Conservation (phyloP, 2,797 vertebrate genomes). For the Smutsia gigantea region DNA sequence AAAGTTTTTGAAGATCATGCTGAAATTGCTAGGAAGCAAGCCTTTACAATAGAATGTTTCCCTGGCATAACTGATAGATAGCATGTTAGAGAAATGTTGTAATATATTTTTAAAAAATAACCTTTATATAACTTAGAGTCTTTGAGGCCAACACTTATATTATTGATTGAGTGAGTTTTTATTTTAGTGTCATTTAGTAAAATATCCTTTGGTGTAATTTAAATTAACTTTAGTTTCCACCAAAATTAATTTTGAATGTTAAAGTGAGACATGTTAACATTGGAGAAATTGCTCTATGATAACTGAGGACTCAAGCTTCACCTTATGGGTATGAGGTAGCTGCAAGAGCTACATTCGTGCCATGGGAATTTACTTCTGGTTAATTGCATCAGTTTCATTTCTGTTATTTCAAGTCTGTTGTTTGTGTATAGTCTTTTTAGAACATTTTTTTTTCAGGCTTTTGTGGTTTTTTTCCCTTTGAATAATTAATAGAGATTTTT, state of each 20-base stretch:
- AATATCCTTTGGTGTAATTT: slow-evolving; percentile 44
- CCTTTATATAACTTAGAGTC: not conserved
- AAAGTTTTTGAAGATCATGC: slow-evolving; percentile 26
- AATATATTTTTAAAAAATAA: slow-evolving; percentile 23
- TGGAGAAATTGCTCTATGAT: not conserved
- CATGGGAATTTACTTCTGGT: slow-evolving; percentile 34
- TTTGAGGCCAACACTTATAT: not conserved
- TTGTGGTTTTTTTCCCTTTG: not conserved
- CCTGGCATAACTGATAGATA: not conserved
- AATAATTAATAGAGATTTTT: slow-evolving; percentile 8
- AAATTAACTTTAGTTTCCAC: slow-evolving; percentile 15
- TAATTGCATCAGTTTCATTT: slow-evolving; percentile 32
- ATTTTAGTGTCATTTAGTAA: slow-evolving; percentile 31
- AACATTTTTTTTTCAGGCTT: slow-evolving; percentile 9
- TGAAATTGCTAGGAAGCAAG: slow-evolving; percentile 44
- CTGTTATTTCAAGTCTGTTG: slow-evolving; percentile 46
- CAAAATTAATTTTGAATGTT: slow-evolving; percentile 58
- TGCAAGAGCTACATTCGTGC: not conserved
- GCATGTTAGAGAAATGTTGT: slow-evolving; percentile 45
- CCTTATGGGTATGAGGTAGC: not conserved
- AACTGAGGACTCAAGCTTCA: not conserved
- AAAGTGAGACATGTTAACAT: not conserved
- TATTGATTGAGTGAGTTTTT: not conserved
- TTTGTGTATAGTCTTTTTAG: slow-evolving; percentile 41
- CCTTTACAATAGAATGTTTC: slow-evolving; percentile 47